Percentiles rank a stretch among this genome's conserved stretches.
phyloP scores from a whole-genome alignment of 2,888 invertebrate species.

The Lasius platythorax region DNA sequence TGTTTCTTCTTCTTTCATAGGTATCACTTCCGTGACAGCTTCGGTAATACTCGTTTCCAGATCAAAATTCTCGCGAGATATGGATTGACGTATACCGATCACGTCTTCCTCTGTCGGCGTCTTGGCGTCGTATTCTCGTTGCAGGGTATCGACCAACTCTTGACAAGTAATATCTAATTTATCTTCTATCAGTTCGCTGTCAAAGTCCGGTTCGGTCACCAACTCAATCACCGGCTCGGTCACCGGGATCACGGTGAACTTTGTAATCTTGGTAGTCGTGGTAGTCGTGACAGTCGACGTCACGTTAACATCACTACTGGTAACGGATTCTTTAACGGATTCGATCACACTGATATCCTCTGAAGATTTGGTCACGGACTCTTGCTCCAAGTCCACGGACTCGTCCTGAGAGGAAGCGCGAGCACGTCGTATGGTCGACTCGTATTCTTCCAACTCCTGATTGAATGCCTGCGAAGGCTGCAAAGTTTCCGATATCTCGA shows the following conservation, averaged over 20 bases:
- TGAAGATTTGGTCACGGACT: slow-evolving; percentile 76
- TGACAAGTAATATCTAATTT: slow-evolving; percentile 83
- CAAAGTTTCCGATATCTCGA: slow-evolving; percentile 82
- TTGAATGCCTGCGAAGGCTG: slow-evolving; percentile 83
- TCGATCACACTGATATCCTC: slow-evolving; percentile 77
- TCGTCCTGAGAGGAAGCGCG: slow-evolving; percentile 71
- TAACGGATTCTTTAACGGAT: slow-evolving; percentile 68
- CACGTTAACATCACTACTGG: slow-evolving; percentile 5
- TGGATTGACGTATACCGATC: slow-evolving; percentile 65
- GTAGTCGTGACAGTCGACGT: background rate
- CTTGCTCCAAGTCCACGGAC: slow-evolving; percentile 74
- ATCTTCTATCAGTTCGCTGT: slow-evolving; percentile 82
- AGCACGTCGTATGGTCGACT: slow-evolving; percentile 72
- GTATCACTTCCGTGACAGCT: slow-evolving; percentile 59
- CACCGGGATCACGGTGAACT: slow-evolving; percentile 80
- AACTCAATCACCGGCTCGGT: slow-evolving; percentile 72
- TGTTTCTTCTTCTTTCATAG: slow-evolving; percentile 4
- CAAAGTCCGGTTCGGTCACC: slow-evolving; percentile 81
- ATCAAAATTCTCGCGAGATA: slow-evolving; percentile 12
- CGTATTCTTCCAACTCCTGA: slow-evolving; percentile 83
- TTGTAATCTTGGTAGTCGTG: slow-evolving; percentile 59
- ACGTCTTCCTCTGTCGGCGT: slow-evolving; percentile 80
- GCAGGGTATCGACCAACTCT: slow-evolving; percentile 82
- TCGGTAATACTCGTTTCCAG: slow-evolving; percentile 76
- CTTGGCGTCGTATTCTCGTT: slow-evolving; percentile 82